phyloP scores from a whole-genome alignment of 1,140 invertebrate species.

The Eriosoma lanigerum region DNA sequence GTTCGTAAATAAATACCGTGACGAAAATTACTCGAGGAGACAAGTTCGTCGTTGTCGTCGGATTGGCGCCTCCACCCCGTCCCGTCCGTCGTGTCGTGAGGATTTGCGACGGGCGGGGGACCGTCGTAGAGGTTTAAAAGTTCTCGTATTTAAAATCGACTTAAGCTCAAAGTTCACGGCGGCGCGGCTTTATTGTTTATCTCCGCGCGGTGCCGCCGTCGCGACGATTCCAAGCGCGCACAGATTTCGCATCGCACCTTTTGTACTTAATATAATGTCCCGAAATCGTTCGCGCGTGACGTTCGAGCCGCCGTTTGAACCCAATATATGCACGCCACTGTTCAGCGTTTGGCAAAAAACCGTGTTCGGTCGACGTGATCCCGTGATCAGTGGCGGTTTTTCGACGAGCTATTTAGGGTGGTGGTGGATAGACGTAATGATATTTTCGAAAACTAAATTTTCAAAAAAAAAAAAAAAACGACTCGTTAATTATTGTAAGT shows the following conservation, averaged over 20 bases:
- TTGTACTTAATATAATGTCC: slow-evolving; percentile 5
- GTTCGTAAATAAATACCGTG: slow-evolving; percentile 21
- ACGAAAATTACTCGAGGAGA: slow-evolving; percentile 21
- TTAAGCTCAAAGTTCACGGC: slow-evolving; percentile 48
- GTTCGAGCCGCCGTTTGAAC: not conserved
- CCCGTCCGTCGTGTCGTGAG: too few relatives aligned
- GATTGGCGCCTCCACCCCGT: not conserved
- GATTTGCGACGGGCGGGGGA: not conserved
- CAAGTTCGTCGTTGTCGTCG: slow-evolving; percentile 5
- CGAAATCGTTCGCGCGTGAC: slow-evolving; percentile 37
- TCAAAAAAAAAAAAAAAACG: too few relatives aligned
- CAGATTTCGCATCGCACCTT: not conserved
- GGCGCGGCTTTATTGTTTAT: slow-evolving; percentile 50
- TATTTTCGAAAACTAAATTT: too few relatives aligned
- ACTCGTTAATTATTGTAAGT: too few relatives aligned
- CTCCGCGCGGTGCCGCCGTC: too few relatives aligned
- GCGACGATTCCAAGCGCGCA: too few relatives aligned
- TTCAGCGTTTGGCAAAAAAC: too few relatives aligned
- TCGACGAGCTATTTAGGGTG: too few relatives aligned
- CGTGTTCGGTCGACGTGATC: too few relatives aligned
- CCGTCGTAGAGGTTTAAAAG: slow-evolving; percentile 37
- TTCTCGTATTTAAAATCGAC: slow-evolving; percentile 50
- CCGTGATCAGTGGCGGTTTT: too few relatives aligned
- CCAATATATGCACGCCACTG: too few relatives aligned
- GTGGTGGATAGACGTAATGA: too few relatives aligned